Evolutionary conservation across 2,113 vertebrate genomes (phyloP), one percentile per base, ranked within the genome.

Genomic region (Boulengeromyrus knoepffleri): DNA sequence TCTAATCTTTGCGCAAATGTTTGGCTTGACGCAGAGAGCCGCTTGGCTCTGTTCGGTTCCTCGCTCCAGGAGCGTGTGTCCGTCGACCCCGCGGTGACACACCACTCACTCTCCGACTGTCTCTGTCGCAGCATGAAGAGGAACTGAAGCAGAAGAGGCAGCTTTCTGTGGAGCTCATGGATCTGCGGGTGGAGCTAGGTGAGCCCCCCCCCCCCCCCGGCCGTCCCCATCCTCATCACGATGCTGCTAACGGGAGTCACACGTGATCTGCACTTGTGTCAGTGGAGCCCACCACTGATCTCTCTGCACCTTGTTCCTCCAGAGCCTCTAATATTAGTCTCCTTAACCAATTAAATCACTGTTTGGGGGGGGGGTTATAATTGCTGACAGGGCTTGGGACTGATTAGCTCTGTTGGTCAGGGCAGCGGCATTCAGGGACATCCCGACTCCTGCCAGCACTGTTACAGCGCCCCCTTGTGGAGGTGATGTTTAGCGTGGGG

Each of bases 151-250:
- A 96, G 88, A 95, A 87, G 83, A 96, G 96, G 91, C 94, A 94
- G 45, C 92, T 97, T 2, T 97, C 96, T 52, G 94, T 96, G 92
- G 97, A 98, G 88, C 94, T 98, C 27, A 88, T 95, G 77, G 96
- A 93, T 91, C 95, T 97, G 87, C 95, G 94, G 87, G 95, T 96
- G 94, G 96, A 97, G 49, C 94, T 97, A 88, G 95, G 97, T 97
- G 96, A 97, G 97, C 86, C 58, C 13, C 9, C 74, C 2, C 86
- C 58, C 12, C 17, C 70, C 2, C 24, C n/a, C 24, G 3, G 42
- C 21, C 3, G 0, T 15, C 10, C 58, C 17, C 45, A 31, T 47
- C 24, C 5, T 46, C 46, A 5, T 45, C 31, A 39, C 4, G 4
- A 15, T 80, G 5, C 70, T 12, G 13, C 24, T 36, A 50, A 50